phyloP scores from a whole-genome alignment of 2,888 invertebrate species.

The Gisinianus flammeolus region DNA sequence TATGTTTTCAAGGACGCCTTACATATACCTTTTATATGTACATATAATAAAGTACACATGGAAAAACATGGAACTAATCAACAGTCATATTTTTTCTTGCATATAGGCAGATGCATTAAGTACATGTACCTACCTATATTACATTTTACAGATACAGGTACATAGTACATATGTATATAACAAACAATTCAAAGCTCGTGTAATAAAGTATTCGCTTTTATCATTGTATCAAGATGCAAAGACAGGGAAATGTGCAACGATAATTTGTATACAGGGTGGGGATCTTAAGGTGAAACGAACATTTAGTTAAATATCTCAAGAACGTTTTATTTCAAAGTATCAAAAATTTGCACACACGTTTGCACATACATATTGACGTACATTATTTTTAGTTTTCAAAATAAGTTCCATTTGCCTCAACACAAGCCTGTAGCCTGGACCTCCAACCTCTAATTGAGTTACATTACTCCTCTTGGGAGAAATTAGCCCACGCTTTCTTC shows the following conservation, averaged over 20 bases:
- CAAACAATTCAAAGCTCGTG: too few species aligned
- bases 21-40: too few species aligned
- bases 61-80: too few species aligned
- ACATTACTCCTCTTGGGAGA: neutral
- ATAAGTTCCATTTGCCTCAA: neutral
- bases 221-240: too few species aligned
- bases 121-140: too few species aligned
- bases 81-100: too few species aligned
- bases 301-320: neutral
- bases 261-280: neutral
- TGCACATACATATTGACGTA: neutral
- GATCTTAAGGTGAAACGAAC: neutral
- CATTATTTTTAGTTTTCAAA: slow-evolving; percentile 13
- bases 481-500: neutral
- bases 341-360: neutral
- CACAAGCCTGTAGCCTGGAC: neutral
- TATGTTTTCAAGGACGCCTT: slow-evolving; percentile 2
- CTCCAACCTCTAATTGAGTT: neutral
- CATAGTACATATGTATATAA: too few species aligned
- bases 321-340: neutral
- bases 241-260: too few species aligned
- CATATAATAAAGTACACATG: too few species aligned
- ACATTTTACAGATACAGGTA: too few species aligned
- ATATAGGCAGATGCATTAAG: too few species aligned
- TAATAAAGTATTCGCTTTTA: too few species aligned